Percentiles rank a stretch among this genome's conserved stretches.
Evolutionary conservation across 2,888 invertebrate genomes (phyloP).

Genomic region (Protophormia terraenovae): DNA sequence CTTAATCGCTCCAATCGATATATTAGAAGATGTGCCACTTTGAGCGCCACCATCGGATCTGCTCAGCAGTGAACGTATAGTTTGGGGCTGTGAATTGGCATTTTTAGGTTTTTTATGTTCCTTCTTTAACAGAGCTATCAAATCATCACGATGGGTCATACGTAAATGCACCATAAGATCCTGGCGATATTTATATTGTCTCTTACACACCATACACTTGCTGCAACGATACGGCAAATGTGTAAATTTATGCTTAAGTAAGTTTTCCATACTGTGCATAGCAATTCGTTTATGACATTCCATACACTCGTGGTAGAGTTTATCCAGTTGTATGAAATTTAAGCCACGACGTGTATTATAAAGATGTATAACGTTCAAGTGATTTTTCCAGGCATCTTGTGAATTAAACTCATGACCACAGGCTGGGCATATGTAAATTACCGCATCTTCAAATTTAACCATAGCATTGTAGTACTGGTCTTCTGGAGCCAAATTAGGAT

Average conservation of each 20-base stretch:
- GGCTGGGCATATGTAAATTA: slow-evolving; percentile 77
- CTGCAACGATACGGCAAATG: slow-evolving; percentile 77
- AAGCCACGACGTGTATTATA: slow-evolving; percentile 76
- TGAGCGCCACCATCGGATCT: slow-evolving; percentile 30
- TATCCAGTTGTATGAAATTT: slow-evolving; percentile 76
- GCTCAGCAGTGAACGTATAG: slow-evolving; percentile 54
- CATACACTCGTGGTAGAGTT: slow-evolving; percentile 76
- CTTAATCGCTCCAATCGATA: slow-evolving; percentile 68
- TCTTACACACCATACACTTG: slow-evolving; percentile 76
- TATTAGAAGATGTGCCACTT: neutral
- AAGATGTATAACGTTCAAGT: slow-evolving; percentile 75
- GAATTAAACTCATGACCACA: slow-evolving; percentile 75
- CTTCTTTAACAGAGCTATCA: slow-evolving; percentile 62
- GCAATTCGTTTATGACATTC: slow-evolving; percentile 78
- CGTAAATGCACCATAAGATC: slow-evolving; percentile 78
- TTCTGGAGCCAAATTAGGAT: slow-evolving; percentile 26
- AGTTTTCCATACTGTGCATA: slow-evolving; percentile 78
- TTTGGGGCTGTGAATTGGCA: slow-evolving; percentile 38
- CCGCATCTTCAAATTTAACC: slow-evolving; percentile 76
- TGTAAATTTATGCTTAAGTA: slow-evolving; percentile 77
- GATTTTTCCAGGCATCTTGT: slow-evolving; percentile 77
- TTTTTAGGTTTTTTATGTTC: slow-evolving; percentile 56
- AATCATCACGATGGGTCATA: slow-evolving; percentile 76
- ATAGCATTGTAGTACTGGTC: slow-evolving; percentile 67
- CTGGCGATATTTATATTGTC: slow-evolving; percentile 78